A percentile compares a stretch with the other conserved stretches of the same genome.
These are phyloP conservation scores for Onthophagus sagittarius DNA, from an alignment of 2,888 invertebrate species.

Conservation along the genomic window DNA sequence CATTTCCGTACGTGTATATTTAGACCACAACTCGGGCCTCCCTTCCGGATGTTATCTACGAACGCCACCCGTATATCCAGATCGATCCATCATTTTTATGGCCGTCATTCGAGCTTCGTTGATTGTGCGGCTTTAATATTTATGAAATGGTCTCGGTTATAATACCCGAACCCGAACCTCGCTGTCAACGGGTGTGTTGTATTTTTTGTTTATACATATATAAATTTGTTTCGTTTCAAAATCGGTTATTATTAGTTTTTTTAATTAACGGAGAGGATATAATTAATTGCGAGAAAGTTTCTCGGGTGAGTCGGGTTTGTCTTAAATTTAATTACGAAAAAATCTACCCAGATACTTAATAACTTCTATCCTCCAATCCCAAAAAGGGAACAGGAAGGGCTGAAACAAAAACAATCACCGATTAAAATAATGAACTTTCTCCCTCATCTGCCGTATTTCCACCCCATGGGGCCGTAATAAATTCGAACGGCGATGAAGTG, in stretches of 20 bases:
- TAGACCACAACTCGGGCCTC: not conserved
- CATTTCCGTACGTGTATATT: not conserved
- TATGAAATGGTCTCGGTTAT: not conserved
- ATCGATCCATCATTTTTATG: not conserved
- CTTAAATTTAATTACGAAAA: constrained; percentile 10
- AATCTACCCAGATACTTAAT: constrained; percentile 11
- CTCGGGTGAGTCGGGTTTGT: not conserved
- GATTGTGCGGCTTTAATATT: not conserved
- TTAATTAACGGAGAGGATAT: not conserved
- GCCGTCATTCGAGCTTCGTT: not conserved
- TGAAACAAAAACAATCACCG: constrained; percentile 13
- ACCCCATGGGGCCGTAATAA: not conserved
- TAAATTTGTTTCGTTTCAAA: not conserved
- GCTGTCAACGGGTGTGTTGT: not conserved
- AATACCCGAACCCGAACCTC: not conserved
- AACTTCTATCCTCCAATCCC: not conserved
- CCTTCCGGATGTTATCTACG: not conserved
- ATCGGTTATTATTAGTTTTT: not conserved
- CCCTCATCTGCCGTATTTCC: not conserved
- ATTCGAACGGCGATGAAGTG: not conserved
- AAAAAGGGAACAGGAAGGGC: not conserved
- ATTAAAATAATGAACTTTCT: constrained; percentile 13
- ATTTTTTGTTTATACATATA: not conserved
- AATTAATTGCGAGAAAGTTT: constrained; percentile 2
- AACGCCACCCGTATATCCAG: not conserved